Percentiles rank a stretch among this genome's conserved stretches.
Conservation (phyloP, 2,888 invertebrate species). For the Acronicta alni region DNA sequence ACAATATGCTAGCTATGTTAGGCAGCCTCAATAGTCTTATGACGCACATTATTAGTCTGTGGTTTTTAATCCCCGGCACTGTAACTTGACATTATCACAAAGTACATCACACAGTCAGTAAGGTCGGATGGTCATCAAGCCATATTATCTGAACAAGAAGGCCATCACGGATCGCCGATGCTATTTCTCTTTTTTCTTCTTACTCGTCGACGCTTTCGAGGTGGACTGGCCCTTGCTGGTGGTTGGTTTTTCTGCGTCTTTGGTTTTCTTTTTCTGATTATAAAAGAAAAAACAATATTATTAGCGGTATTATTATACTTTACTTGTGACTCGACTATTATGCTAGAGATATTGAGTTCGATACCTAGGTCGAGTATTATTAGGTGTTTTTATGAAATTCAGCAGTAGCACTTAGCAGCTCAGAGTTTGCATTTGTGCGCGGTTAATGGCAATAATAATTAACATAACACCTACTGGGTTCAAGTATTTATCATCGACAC, state of each 20-base stretch:
- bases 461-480: no score
- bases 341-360: no score
- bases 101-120: conserved; percentile 26
- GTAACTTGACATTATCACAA: conserved; percentile 19
- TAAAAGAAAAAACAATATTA: background rate
- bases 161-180: conserved; percentile 60
- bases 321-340: no score
- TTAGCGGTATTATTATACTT: no score
- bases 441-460: no score
- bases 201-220: conserved; percentile 49
- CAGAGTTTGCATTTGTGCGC: no score
- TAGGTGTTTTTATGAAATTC: no score
- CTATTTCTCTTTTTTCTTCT: conserved; percentile 66
- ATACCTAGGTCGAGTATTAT: no score
- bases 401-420: no score
- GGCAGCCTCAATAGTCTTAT: no score
- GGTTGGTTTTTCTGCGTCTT: conserved; percentile 67
- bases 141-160: conserved; percentile 53
- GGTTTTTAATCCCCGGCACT: background rate
- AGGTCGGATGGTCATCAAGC: conserved; percentile 37
- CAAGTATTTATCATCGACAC: no score
- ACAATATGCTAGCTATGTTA: no score
- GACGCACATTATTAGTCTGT: background rate
- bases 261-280: conserved; percentile 78
- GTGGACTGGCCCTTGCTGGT: conserved; percentile 66